These are phyloP conservation scores for Vannuccia rotundouncinata DNA, from an alignment of 2,888 invertebrate genomes.

Conservation along the genomic window DNA sequence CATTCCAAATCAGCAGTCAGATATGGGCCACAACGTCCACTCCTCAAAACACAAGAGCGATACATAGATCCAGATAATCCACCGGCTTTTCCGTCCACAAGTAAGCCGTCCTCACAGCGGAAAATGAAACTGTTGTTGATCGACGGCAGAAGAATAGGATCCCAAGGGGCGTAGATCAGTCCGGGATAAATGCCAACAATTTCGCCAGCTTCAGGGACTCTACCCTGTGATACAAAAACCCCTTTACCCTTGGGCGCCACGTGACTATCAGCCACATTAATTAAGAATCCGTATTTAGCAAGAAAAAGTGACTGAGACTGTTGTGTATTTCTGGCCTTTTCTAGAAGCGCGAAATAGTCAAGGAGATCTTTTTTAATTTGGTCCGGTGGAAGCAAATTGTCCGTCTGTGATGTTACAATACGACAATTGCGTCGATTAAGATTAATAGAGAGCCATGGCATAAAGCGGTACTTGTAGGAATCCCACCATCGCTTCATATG, in stretches of 20 bases:
- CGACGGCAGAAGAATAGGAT: conserved; percentile 59
- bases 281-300: neutral
- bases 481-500: conserved; percentile 5
- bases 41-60: conserved; percentile 56
- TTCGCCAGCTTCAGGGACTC: neutral
- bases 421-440: neutral
- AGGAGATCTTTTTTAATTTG: neutral
- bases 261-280: neutral
- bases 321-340: neutral
- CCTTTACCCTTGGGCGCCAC: neutral
- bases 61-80: conserved; percentile 57
- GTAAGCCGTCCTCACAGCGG: conserved; percentile 58
- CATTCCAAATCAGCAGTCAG: conserved; percentile 54
- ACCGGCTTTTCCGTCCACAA: conserved; percentile 59
- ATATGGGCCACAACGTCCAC: conserved; percentile 49
- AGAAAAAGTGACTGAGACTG: neutral
- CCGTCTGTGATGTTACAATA: neutral
- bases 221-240: neutral
- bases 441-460: neutral
- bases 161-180: conserved; percentile 56
- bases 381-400: neutral
- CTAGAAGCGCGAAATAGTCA: neutral
- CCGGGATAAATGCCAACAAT: conserved; percentile 49
- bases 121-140: conserved; percentile 59
- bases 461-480: conserved; percentile 10